Conservation (phyloP, 2,888 invertebrate genomes). For the Drosophila basisetae region DNA sequence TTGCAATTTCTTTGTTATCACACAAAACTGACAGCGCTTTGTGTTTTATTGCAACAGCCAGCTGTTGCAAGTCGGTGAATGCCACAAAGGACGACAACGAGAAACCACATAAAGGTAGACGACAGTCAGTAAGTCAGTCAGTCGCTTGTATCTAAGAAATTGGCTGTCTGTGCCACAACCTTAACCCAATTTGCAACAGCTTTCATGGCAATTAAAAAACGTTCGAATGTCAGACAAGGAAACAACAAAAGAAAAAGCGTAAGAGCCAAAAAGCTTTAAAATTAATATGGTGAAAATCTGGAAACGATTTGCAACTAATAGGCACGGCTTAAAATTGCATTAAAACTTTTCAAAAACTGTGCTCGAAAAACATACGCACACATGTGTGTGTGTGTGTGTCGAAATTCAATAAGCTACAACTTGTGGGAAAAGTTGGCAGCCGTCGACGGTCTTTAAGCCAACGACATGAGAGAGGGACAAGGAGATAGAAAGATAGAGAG, state of each 20-base stretch:
- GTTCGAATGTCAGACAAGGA: constrained; percentile 6
- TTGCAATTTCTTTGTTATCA: constrained; percentile 62
- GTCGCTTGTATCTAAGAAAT: constrained; percentile 2
- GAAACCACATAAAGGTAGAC: constrained; percentile 26
- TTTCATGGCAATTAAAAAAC: constrained; percentile 58
- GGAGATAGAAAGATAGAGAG: not conserved
- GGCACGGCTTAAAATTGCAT: constrained; percentile 76
- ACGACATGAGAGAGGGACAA: constrained; percentile 2
- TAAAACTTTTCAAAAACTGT: constrained; percentile 65
- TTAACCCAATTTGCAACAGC: constrained; percentile 68
- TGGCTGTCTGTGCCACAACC: constrained; percentile 46
- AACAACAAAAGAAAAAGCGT: constrained; percentile 9
- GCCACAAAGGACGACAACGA: constrained; percentile 13
- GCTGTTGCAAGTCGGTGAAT: constrained; percentile 34
- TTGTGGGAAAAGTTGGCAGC: constrained; percentile 61
- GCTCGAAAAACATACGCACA: constrained; percentile 32
- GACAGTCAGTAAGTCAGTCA: not conserved
- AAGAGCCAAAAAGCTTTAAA: constrained; percentile 40
- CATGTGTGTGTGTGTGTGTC: not conserved
- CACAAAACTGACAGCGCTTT: constrained; percentile 41
- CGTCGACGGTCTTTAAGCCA: constrained; percentile 47
- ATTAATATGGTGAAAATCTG: constrained; percentile 75
- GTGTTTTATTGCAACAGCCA: constrained; percentile 51
- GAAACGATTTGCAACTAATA: constrained; percentile 76
- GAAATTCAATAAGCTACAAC: constrained; percentile 72